These are phyloP conservation scores for Indicator indicator DNA, from an alignment of 2,113 vertebrate genomes.

Conservation along the genomic window DNA sequence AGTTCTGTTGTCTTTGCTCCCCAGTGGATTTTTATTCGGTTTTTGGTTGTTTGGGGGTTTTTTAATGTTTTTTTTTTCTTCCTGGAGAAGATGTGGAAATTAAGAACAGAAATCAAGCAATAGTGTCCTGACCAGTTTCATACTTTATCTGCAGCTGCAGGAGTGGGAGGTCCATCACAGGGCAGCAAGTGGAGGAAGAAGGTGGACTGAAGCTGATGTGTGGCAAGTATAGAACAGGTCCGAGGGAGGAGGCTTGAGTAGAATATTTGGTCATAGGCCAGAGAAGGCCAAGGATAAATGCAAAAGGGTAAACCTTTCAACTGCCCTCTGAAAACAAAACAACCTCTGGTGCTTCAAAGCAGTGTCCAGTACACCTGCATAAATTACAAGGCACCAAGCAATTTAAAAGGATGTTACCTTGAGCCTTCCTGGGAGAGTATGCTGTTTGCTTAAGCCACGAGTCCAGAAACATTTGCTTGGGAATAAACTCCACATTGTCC, in stretches of 20 bases:
- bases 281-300: not conserved
- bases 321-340: not conserved
- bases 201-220: not conserved
- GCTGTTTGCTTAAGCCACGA: not conserved
- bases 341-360: not conserved
- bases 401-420: not conserved
- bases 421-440: not conserved
- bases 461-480: not conserved
- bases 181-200: not conserved
- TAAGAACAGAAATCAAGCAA: not conserved
- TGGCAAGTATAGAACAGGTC: not conserved
- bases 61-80: not conserved
- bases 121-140: not conserved
- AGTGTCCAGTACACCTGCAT: not conserved
- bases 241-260: not conserved
- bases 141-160: not conserved
- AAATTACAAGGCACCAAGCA: not conserved
- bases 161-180: rapidly evolving
- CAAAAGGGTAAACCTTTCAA: not conserved
- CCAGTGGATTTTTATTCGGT: not conserved
- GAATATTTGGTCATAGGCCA: not conserved
- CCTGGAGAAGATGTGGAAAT: not conserved
- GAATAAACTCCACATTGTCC: not conserved
- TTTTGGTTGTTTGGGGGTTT: too few species aligned
- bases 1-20: not conserved